Base-by-base conservation (phyloP, 2,113 vertebrate species). In the Alligator sinensis region DNA sequence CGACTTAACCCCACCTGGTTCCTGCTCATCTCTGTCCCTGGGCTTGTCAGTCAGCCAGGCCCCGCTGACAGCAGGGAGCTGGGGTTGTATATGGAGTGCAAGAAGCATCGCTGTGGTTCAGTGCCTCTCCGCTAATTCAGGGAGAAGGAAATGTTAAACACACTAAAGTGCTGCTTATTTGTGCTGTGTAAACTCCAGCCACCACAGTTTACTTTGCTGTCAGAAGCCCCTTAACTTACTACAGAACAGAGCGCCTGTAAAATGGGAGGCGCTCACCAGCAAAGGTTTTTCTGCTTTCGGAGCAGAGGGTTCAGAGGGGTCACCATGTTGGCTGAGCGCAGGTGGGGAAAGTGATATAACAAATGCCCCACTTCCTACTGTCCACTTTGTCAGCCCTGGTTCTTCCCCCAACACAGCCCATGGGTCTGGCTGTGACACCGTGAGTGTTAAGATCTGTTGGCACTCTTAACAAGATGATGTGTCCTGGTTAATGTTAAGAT, bases 151-250 rank as follows among this genome's bases (percentile, higher is more conserved):
- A 97, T 90, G 92, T 96, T 94, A 96, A 96, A 96, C 95, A 96
- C 90, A 86, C 78, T 58, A 68, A 96, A 95, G 81, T 58, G 79
- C 88, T 93, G 93, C 93, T 92, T 77, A 79, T 80, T 83, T 87
- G 95, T 74, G 68, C 93, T 94, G 92, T 92, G 95, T 97, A 96
- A 97, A 96, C 96, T 97, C 96, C 77, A 80, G 78, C 59, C 78
- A 34, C 88, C 94, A 95, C 89, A 77, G 95, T 97, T 97, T 97
- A 97, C 97, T 95, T 94, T 94, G 87, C 96, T 97, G 96, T 97
- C 95, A 96, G 90, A 86, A 94, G 87, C 55, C 89, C 63, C 86
- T 21, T 83, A 9, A 72, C 92, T 94, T 95, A 82, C 82, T 75
- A 84, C 83, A 95, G 91, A 91, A 70, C 94, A 97, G 96, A 95